Evolutionary conservation across 1,140 invertebrate genomes (phyloP).

Genomic region (Triops cancriformis): DNA sequence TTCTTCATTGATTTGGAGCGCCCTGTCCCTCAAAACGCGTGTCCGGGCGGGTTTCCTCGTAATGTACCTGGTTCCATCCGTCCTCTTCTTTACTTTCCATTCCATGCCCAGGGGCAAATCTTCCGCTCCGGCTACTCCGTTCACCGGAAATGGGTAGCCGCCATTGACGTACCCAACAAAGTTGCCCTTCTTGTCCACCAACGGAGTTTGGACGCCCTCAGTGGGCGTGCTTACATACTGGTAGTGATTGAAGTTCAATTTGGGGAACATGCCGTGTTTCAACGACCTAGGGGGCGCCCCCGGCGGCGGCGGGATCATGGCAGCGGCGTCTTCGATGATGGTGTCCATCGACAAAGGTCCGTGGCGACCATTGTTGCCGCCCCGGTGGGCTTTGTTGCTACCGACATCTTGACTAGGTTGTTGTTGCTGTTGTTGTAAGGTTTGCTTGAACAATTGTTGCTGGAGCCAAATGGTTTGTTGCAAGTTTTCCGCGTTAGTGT

Average conservation of each 20-base stretch:
- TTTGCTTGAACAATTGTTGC: conserved; percentile 57
- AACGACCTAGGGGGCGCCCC: conserved; percentile 36
- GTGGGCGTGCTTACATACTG: conserved; percentile 52
- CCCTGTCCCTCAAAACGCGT: conserved; percentile 58
- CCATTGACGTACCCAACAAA: conserved; percentile 3
- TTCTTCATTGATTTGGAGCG: conserved; percentile 58
- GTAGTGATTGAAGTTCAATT: conserved; percentile 46
- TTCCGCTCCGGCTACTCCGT: conserved; percentile 30
- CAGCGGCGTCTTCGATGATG: conserved; percentile 38
- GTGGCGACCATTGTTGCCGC: background rate
- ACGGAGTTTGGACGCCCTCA: conserved; percentile 37
- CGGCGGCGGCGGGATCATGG: conserved; percentile 32
- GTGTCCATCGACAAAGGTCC: conserved; percentile 31
- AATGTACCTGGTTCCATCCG: conserved; percentile 70
- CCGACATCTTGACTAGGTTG: background rate
- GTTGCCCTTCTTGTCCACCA: conserved; percentile 25
- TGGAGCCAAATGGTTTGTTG: conserved; percentile 63
- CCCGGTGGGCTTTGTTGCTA: background rate
- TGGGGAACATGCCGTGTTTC: conserved; percentile 45
- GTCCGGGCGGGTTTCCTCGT: conserved; percentile 60
- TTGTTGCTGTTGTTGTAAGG: conserved; percentile 35
- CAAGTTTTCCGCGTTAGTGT: conserved; percentile 61
- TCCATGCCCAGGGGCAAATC: conserved; percentile 50
- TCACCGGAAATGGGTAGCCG: background rate
- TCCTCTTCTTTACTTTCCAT: conserved; percentile 68